A percentile compares a stretch with the other conserved stretches of the same genome.
These are phyloP conservation scores for Micropterix aruncella DNA, from an alignment of 2,888 invertebrate genomes.

Conservation along the genomic window DNA sequence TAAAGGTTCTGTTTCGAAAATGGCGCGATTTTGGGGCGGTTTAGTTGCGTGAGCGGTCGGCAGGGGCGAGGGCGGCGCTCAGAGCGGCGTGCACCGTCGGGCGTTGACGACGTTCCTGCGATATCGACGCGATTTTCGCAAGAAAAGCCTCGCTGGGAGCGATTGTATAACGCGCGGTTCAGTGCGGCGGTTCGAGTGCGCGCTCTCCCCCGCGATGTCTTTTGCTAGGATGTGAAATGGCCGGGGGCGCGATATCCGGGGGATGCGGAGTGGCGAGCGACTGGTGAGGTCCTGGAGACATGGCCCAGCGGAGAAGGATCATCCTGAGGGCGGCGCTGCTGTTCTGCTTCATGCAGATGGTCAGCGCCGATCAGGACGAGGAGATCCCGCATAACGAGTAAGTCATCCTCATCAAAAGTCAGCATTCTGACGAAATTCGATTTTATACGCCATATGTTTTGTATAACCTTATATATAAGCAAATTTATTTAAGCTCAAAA, in stretches of 20 bases:
- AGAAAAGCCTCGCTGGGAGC: slow-evolving; percentile 13
- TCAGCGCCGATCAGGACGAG: slow-evolving; percentile 64
- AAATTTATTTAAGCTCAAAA: background rate
- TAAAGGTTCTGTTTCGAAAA: too few relatives aligned
- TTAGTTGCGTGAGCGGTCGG: too few relatives aligned
- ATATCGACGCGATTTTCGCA: slow-evolving; percentile 1
- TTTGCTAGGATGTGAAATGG: too few relatives aligned
- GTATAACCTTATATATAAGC: background rate
- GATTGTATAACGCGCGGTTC: slow-evolving; percentile 17
- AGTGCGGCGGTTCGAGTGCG: slow-evolving; percentile 22
- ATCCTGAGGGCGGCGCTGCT: slow-evolving; percentile 25
- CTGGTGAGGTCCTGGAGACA: slow-evolving; percentile 18
- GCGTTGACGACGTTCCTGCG: slow-evolving; percentile 1
- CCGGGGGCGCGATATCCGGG: slow-evolving; percentile 18
- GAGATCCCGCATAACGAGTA: slow-evolving; percentile 85
- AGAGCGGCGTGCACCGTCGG: too few relatives aligned
- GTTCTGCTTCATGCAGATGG: slow-evolving; percentile 27
- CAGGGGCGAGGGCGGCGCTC: too few relatives aligned
- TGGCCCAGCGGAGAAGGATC: slow-evolving; percentile 16
- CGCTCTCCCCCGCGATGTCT: too few relatives aligned
- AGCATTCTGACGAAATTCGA: background rate
- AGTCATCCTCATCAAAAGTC: slow-evolving; percentile 27
- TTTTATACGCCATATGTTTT: background rate
- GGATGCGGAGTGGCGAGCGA: slow-evolving; percentile 22
- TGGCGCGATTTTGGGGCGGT: too few relatives aligned